Base-by-base conservation (phyloP, 1,140 invertebrate species). In the Hyles vespertilio region DNA sequence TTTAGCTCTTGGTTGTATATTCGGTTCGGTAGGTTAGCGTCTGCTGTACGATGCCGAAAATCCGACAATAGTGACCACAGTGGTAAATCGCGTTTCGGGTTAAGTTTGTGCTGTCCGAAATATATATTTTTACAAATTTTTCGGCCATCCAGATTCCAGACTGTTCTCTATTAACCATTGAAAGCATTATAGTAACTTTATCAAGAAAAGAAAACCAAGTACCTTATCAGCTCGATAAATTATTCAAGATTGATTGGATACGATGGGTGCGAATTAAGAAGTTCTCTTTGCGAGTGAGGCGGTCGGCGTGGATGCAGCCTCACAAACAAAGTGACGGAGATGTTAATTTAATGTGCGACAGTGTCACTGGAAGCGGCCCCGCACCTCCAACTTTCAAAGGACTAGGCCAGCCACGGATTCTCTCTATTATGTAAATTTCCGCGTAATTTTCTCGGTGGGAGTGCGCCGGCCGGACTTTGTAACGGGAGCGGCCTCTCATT, bases 351-450 rank as follows among this genome's bases (percentile, higher is more conserved):
- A 85, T 85, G 80, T 82, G 72, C 69, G 72, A 62, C 67, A 67
- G 78, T 79, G 81, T 85, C 83, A 85, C 70, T 76, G 73, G 77
- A 79, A 68, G 62, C 74, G 71, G 67, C 64, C 72, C 65, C 69
- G 49, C 59, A 69, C 73, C 67, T 66, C 74, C 62, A 62, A 73
- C 72, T 79, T 85, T 86, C 81, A 84, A 86, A 88, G 85, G 81
- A 84, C 79, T 70, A 75, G 71, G 72, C 75, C 62, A 67, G 77
- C 81, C 78, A 84, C 79, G 79, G 82, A 81, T 84, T 86, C 79
- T 22, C 22, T 82, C 81, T 86, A 86, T 87, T 87, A 87, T 87
- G 83, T 81, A 88, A 86, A 88, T 88, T 85, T 79, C 70, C 73
- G 65, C 73, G 78, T 84, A 83, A 85, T 83, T 86, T 83, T 79